Evolutionary conservation across 1,140 invertebrate species (phyloP).

Genomic region (Halictus rubicundus): DNA sequence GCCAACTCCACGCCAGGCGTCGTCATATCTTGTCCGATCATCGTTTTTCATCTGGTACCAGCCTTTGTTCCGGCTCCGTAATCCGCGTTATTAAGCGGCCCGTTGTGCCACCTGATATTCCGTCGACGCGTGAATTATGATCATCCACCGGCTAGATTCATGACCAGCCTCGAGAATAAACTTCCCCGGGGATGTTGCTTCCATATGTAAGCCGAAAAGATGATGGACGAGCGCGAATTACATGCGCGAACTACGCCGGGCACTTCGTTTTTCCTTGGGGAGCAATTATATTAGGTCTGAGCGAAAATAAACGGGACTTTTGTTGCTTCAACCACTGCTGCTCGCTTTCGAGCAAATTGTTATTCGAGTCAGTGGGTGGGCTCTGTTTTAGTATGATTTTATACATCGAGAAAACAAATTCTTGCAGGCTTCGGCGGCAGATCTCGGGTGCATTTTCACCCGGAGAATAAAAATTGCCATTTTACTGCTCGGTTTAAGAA

Average conservation of each 20-base stretch:
- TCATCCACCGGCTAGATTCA: not conserved
- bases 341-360: too few species aligned
- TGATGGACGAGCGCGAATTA: too few species aligned
- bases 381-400: too few species aligned
- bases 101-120: conserved; percentile 12
- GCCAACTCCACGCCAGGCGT: conserved; percentile 69
- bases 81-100: conserved; percentile 49
- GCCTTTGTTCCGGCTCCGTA: conserved; percentile 48
- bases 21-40: conserved; percentile 71
- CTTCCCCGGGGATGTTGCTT: not conserved
- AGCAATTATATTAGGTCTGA: too few species aligned
- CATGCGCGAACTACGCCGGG: too few species aligned
- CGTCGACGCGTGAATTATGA: conserved; percentile 30
- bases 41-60: conserved; percentile 67
- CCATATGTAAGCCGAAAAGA: not conserved
- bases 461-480: too few species aligned
- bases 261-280: too few species aligned
- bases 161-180: not conserved
- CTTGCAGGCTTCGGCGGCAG: too few species aligned
- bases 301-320: not conserved
- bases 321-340: not conserved
- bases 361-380: too few species aligned
- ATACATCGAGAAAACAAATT: too few species aligned
- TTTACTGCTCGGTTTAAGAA: too few species aligned
- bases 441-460: too few species aligned